phyloP scores from a whole-genome alignment of 2,888 invertebrate species.

The Willowsia nigromaculata region DNA sequence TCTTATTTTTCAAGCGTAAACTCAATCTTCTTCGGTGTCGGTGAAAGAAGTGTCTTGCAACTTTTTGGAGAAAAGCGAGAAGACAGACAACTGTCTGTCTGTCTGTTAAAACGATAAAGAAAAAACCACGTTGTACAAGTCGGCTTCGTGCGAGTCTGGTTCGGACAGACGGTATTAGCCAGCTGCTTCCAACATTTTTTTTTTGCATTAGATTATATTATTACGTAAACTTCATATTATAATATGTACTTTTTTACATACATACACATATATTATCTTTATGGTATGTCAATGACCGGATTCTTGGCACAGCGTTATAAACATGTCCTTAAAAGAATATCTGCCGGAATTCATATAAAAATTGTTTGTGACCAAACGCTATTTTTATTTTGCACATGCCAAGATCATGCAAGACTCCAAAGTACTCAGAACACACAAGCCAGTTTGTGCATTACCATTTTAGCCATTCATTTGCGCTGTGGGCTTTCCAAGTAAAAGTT shows the following conservation, averaged over 20 bases:
- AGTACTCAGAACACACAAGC: not conserved
- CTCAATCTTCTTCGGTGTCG: not conserved
- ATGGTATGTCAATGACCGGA: conserved; percentile 15
- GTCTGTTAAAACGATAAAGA: not conserved
- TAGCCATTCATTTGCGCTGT: not conserved
- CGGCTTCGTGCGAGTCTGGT: not conserved
- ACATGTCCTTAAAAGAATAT: not conserved
- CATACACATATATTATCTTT: not conserved
- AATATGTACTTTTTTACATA: not conserved
- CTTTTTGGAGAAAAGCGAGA: not conserved
- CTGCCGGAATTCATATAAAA: not conserved
- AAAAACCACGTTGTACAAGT: not conserved
- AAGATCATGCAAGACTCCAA: not conserved
- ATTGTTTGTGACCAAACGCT: not conserved
- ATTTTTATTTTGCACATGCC: not conserved
- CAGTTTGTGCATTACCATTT: not conserved
- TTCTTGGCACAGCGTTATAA: not conserved
- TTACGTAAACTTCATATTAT: not conserved
- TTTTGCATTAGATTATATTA: not conserved
- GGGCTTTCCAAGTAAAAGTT: not conserved
- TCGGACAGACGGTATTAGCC: not conserved
- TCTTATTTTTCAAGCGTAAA: not conserved
- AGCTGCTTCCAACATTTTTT: not conserved
- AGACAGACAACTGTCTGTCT: not conserved
- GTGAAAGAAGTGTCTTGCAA: not conserved